Evolutionary conservation across 2,113 vertebrate species (phyloP), one percentile per base, ranked within the genome.

Genomic region (Pseudopipra pipra): DNA sequence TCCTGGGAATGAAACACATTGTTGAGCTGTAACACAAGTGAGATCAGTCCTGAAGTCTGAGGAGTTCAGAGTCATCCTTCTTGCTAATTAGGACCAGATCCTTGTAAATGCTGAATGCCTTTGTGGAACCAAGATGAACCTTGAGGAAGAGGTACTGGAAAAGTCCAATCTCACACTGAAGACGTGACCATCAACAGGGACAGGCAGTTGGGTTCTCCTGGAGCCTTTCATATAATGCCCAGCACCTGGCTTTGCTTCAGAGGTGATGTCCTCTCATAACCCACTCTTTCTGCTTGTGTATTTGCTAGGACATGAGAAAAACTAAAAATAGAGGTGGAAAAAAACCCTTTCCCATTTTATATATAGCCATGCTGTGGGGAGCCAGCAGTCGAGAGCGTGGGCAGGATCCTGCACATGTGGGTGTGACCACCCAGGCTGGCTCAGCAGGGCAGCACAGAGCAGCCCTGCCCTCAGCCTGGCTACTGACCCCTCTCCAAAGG

Each of bases 371-470:
- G 70, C 43, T 73, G 35, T 2, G 2, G 46, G 71, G 46, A 79
- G 62, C 7, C 4, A 1, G 54, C 70, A 68, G 55, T 9, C 0
- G 0, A 51, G 68, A 68, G 16, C 2, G 4, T 2, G 7, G 65
- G 25, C 37, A 58, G 25, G 52, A 87, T 27, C 47, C 47, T 68
- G 72, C 67, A 67, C 0, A 0, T 54, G 44, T 49, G 66, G 70
- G 21, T 82, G 71, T 14, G 10, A 41, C 58, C 56, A 55, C 61
- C 66, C 66, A 66, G 52, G 77, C 56, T 41, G 52, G 51, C 72
- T 83, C 4, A 1, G 47, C 2, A 4, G 43, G 74, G 37, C 1
- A 9, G 41, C 80, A 43, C 24, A 24, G 31, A 73, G 51, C 75
- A 75, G 61, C 66, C 28, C 44, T 58, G 46, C 76, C 85, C 73